Evolutionary conservation across 2,888 invertebrate species (phyloP).

Genomic region (Taenaris catops): DNA sequence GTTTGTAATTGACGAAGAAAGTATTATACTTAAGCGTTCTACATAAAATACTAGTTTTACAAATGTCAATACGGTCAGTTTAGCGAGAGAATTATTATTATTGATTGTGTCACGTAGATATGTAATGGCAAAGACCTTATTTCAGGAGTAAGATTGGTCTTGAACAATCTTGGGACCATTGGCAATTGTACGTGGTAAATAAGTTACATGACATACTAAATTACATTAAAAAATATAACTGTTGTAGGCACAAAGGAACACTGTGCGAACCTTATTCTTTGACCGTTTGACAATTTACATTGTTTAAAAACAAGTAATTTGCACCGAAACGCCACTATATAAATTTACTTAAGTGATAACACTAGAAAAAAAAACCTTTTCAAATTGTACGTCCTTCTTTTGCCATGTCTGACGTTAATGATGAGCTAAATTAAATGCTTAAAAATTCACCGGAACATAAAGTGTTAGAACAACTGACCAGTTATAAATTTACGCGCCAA

Average conservation of each 20-base stretch:
- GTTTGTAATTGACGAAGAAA: too few relatives aligned
- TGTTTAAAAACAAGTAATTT: constrained; percentile 10
- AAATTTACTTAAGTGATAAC: constrained; percentile 1
- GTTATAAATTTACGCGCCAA: too few relatives aligned
- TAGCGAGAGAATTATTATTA: too few relatives aligned
- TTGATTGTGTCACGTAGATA: too few relatives aligned
- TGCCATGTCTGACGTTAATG: too few relatives aligned
- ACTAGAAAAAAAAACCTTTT: constrained; percentile 3
- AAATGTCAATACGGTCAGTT: too few relatives aligned
- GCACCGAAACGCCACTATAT: not conserved
- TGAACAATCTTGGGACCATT: constrained; percentile 7
- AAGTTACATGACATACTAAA: constrained; percentile 14
- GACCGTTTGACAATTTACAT: constrained; percentile 4
- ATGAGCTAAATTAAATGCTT: too few relatives aligned
- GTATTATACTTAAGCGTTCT: too few relatives aligned
- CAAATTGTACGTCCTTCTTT: constrained; percentile 1
- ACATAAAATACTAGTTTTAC: too few relatives aligned
- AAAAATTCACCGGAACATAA: too few relatives aligned
- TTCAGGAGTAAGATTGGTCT: constrained; percentile 14
- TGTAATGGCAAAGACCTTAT: constrained; percentile 11
- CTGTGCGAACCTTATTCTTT: constrained; percentile 6
- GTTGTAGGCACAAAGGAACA: constrained; percentile 2
- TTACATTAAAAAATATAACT: too few relatives aligned
- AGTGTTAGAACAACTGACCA: too few relatives aligned
- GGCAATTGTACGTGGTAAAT: constrained; percentile 11